Percentiles rank a stretch among this genome's conserved stretches.
phyloP scores from a whole-genome alignment of 1,140 invertebrate genomes.

The Aricia agestis region DNA sequence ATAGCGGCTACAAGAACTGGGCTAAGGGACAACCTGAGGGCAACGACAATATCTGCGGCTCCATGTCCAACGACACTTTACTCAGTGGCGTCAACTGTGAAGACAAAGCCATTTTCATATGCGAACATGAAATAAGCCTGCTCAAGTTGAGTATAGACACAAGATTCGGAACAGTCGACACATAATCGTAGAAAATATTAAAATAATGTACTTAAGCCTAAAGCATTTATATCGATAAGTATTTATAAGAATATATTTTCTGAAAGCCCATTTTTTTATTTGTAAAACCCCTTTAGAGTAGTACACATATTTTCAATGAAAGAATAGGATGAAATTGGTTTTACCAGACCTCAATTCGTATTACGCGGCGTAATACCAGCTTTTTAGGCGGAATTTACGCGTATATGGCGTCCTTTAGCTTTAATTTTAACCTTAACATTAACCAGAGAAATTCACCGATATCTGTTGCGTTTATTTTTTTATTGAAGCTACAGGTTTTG shows the following conservation, averaged over 20 bases:
- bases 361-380: too few species aligned
- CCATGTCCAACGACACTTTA: conserved; percentile 29
- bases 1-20: conserved; percentile 10
- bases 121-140: conserved; percentile 26
- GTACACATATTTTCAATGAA: too few species aligned
- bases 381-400: too few species aligned
- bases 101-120: conserved; percentile 31
- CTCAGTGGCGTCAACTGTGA: conserved; percentile 30
- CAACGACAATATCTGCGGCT: conserved; percentile 25
- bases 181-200: not conserved
- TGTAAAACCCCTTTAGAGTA: too few species aligned
- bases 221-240: not conserved
- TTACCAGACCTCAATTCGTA: too few species aligned
- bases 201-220: not conserved
- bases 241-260: not conserved
- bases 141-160: not conserved
- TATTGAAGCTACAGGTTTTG: too few species aligned
- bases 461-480: too few species aligned
- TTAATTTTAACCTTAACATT: too few species aligned
- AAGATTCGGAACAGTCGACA: not conserved
- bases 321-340: too few species aligned
- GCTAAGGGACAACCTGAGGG: conserved; percentile 25
- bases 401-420: too few species aligned
- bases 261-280: not conserved
- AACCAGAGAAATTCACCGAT: too few species aligned